A percentile compares a stretch with the other conserved stretches of the same genome.
Conservation (phyloP, 1,140 invertebrate species). For the Drosophila nebulosa region DNA sequence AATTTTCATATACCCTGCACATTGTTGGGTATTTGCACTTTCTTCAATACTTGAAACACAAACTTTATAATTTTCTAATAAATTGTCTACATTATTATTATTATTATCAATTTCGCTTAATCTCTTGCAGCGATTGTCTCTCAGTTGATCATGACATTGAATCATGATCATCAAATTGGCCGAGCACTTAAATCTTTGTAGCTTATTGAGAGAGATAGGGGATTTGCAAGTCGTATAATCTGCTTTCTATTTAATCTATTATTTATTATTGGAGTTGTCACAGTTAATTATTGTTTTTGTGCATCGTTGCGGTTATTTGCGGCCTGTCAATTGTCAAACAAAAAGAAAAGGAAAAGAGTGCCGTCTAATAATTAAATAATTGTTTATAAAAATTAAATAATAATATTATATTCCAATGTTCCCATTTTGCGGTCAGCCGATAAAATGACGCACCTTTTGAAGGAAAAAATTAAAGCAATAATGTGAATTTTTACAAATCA, state of each 20-base stretch:
- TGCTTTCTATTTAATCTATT: too few relatives aligned
- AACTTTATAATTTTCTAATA: too few relatives aligned
- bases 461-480: neutral
- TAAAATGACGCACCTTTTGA: neutral
- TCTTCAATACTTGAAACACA: neutral
- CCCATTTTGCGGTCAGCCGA: neutral
- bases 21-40: neutral
- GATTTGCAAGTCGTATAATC: neutral
- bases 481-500: conserved; percentile 6
- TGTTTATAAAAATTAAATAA: conserved; percentile 23
- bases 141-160: neutral
- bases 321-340: conserved; percentile 2
- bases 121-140: too few relatives aligned
- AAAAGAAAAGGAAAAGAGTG: neutral
- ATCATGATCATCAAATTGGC: neutral
- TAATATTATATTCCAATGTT: conserved; percentile 41
- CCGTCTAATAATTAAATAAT: conserved; percentile 27
- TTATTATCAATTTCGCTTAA: too few relatives aligned
- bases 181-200: too few relatives aligned
- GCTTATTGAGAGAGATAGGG: neutral
- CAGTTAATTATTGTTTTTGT: conserved; percentile 8
- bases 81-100: too few relatives aligned
- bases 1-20: conserved; percentile 21
- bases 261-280: neutral
- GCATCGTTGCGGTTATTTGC: conserved; percentile 18